Base-by-base conservation (phyloP, 2,797 vertebrate genomes). In the Phalloptychus januarius region DNA sequence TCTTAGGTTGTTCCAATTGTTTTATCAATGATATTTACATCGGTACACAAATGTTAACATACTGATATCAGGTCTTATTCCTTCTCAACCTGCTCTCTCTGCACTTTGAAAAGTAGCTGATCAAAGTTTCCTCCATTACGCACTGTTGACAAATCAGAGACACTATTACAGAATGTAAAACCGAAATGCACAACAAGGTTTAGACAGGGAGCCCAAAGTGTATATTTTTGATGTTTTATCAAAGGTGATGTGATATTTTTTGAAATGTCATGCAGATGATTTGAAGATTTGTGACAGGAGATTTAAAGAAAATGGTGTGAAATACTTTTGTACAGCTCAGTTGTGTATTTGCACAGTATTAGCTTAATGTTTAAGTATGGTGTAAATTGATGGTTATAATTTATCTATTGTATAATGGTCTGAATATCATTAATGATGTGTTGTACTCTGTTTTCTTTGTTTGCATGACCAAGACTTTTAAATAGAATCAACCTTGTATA, bases 281-380 rank as follows among this genome's bases (percentile, higher is more conserved):
- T 91, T 90, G 85, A 90, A 90, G 67, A 84, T 86, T 91, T 90
- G 85, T 91, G 81, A 93, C 89, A 89, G 81, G 83, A 91, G 81
- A 91, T 92, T 92, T 90, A 89, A 85, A 86, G 87, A 85, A 77
- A 88, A 91, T 84, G 86, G 89, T 92, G 92, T 72, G 91, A 79
- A 86, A 92, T 84, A 90, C 90, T 92, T 93, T 92, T 94, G 95
- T 96, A 95, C 91, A 94, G 79, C 87, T 92, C 77, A 56, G 74
- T 90, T 82, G 84, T 96, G 86, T 94, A 90, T 94, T 94, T 94
- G 94, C 95, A 93, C 96, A 96, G 96, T 96, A 95, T 96, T 96
- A 90, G 89, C 88, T 94, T 91, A 82, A 89, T 93, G 83, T 91
- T 90, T 93, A 84, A 42, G 46, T 94, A 93, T 92, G 87, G 92